These are phyloP conservation scores for Eupithecia subfuscata DNA, from an alignment of 2,888 invertebrate genomes.

Conservation along the genomic window DNA sequence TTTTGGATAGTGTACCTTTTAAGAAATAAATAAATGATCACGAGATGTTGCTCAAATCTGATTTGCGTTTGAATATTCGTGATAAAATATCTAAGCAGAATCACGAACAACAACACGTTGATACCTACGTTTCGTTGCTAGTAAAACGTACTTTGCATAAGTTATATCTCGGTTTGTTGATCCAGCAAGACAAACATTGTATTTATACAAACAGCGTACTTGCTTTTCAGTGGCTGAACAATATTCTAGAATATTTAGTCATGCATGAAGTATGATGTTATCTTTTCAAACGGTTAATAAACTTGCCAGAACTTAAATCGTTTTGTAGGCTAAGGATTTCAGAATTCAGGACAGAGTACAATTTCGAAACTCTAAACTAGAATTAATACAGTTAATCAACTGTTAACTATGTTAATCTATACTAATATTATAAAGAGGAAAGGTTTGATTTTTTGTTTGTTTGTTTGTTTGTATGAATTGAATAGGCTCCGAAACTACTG, in stretches of 20 bases:
- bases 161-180: background rate
- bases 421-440: too few relatives aligned
- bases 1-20: too few relatives aligned
- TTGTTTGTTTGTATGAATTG: too few relatives aligned
- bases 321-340: background rate
- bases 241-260: constrained; percentile 6
- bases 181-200: constrained; percentile 6
- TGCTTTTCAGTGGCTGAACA: constrained; percentile 10
- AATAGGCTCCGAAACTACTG: too few relatives aligned
- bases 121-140: constrained; percentile 2
- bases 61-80: background rate
- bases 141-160: constrained; percentile 1
- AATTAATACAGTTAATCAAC: background rate
- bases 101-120: background rate
- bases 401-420: background rate
- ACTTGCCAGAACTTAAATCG: background rate
- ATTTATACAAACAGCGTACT: constrained; percentile 26
- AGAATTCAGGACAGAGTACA: background rate
- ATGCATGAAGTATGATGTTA: background rate
- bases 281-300: background rate
- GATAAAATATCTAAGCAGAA: background rate
- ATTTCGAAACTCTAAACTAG: background rate
- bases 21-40: too few relatives aligned
- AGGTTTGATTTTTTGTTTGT: too few relatives aligned
- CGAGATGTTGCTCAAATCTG: background rate